Percentiles rank a stretch among this genome's conserved stretches.
These are phyloP conservation scores for Calypte anna DNA, from an alignment of 2,113 vertebrate genomes.

Conservation along the genomic window DNA sequence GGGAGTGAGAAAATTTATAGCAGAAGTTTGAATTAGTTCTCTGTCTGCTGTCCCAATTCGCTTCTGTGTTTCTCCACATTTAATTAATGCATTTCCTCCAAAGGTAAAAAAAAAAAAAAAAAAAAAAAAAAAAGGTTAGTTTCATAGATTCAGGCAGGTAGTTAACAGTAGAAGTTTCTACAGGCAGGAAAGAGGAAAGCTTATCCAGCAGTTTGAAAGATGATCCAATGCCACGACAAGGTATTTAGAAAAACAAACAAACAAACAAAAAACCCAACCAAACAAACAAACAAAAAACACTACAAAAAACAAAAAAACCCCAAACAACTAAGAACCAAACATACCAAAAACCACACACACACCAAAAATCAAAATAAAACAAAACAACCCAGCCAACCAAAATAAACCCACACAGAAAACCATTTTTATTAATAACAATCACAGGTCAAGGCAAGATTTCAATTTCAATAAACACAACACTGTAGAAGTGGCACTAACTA, in stretches of 20 bases:
- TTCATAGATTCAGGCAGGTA: neutral
- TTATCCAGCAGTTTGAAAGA: constrained; percentile 6
- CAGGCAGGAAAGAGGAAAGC: neutral
- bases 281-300: neutral
- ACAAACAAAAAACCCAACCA: neutral
- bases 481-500: neutral
- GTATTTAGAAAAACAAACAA: neutral
- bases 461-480: neutral
- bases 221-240: neutral
- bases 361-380: too few relatives aligned
- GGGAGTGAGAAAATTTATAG: constrained; percentile 97
- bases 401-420: neutral
- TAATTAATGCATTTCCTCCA: constrained; percentile 94
- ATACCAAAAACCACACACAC: neutral
- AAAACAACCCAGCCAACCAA: neutral
- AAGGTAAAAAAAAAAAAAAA: neutral
- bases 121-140: neutral
- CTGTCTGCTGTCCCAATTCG: constrained; percentile 93
- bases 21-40: constrained; percentile 93
- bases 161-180: constrained; percentile 7
- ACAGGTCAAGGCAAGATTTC: neutral
- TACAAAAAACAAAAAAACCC: neutral
- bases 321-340: neutral
- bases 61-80: constrained; percentile 96
- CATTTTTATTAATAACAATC: neutral